phyloP scores from a whole-genome alignment of 2,113 vertebrate species.

The Seriola aureovittata region DNA sequence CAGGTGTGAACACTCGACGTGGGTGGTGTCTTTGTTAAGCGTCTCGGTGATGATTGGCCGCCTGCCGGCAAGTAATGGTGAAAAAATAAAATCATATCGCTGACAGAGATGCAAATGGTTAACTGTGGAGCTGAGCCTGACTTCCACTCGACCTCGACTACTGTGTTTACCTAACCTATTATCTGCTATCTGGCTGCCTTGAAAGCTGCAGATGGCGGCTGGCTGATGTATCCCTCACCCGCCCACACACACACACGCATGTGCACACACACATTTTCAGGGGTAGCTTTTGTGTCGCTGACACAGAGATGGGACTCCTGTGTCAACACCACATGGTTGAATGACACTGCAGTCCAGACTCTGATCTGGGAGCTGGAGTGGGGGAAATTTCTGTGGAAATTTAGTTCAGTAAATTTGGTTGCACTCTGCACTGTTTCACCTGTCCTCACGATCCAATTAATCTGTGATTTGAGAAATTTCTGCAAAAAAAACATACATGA shows the following conservation, averaged over 20 bases:
- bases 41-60: conserved; percentile 11
- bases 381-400: not conserved
- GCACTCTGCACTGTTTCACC: too few species aligned
- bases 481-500: too few species aligned
- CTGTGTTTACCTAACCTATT: conserved; percentile 57
- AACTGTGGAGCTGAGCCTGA: conserved; percentile 5
- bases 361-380: not conserved
- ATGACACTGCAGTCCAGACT: conserved; percentile 32
- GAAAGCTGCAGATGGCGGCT: conserved; percentile 51
- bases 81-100: not conserved
- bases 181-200: conserved; percentile 61
- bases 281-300: conserved; percentile 54
- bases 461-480: too few species aligned
- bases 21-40: conserved; percentile 18
- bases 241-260: not conserved
- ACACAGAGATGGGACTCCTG: conserved; percentile 61
- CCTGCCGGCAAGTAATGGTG: not conserved
- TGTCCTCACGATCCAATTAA: too few species aligned
- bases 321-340: conserved; percentile 71
- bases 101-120: conserved; percentile 27
- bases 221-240: conserved; percentile 1
- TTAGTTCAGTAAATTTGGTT: not conserved
- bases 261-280: conserved; percentile 14
- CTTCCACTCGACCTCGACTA: conserved; percentile 29
- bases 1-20: conserved; percentile 12